Base-by-base conservation (phyloP, 1,140 invertebrate genomes). In the Pseudomyrmex sp. region DNA sequence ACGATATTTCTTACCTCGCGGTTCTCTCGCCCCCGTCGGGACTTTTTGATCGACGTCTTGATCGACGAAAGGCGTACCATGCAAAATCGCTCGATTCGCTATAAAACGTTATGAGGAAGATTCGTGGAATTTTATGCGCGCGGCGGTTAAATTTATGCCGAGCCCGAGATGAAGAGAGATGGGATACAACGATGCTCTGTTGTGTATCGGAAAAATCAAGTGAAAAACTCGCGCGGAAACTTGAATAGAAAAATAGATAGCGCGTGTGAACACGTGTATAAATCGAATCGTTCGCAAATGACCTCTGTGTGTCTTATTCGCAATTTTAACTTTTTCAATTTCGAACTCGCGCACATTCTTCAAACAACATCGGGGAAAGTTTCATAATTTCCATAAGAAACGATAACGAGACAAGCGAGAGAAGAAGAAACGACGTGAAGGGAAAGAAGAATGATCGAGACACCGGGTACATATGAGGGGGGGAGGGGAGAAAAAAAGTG, bases 1-100 rank as follows among this genome's bases (percentile, higher is more conserved):
- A 86, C 83, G 86, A 82, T 82, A 59, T 61, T 85, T 90, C 82
- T 48, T 84, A 82, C 84, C 87, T 82, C 84, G 70, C 80, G 56
- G 35, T 18, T 23, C 46, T 48, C 82, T 50, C 26, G 65, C 18
- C 18, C 68, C 46, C 54, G 52, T 70, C 70, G 54, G 70, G 44
- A 2, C 13, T 35, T 80, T 80, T 35, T 20, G 66, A 72, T 70
- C 44, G 48, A 35, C 35, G 50, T 20, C 13, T 68, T 59, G 54
- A 65, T 70, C 44, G 50, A n/a, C 23, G n/a, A 54, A 76, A 76
- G 59, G 20, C 23, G 26, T 18, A 12, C 23, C 59, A 23, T 63
- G 46, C 15, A 20, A 79, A 79, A 69, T 70, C 26, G 61, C n/a
- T 20, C 58, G 18, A 61, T 61, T 61, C 12, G 58, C n/a, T 18